These are phyloP conservation scores for Caerostris darwini DNA, from an alignment of 1,140 invertebrate genomes.

Conservation along the genomic window DNA sequence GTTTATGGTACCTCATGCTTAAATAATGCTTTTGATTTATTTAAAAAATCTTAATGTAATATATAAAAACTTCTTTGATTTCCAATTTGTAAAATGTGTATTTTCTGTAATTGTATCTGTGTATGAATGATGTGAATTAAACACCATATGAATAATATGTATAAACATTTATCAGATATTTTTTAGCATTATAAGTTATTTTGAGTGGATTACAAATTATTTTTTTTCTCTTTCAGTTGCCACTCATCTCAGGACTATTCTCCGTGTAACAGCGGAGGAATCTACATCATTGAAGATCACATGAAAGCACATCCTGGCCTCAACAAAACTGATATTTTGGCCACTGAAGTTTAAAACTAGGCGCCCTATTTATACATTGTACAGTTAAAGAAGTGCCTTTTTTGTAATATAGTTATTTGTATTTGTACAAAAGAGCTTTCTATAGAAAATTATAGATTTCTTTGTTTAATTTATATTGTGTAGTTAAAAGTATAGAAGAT, in stretches of 20 bases:
- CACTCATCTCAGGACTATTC: constrained; percentile 55
- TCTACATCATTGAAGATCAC: constrained; percentile 73
- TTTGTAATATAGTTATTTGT: constrained; percentile 74
- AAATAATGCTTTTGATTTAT: too few species aligned
- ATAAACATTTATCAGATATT: too few species aligned
- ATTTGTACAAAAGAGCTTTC: constrained; percentile 78
- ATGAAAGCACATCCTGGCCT: constrained; percentile 17
- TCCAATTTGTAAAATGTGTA: too few species aligned
- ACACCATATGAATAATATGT: too few species aligned
- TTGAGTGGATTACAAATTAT: not conserved
- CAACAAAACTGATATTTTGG: constrained; percentile 50
- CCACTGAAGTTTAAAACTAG: constrained; percentile 69
- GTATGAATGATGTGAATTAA: too few species aligned
- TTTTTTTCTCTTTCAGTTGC: constrained; percentile 55
- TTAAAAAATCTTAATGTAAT: too few species aligned
- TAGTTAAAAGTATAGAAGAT: constrained; percentile 52
- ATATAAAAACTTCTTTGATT: too few species aligned
- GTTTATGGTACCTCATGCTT: too few species aligned
- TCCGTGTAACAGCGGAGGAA: constrained; percentile 47
- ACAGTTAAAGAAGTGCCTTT: constrained; percentile 68
- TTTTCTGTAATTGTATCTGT: too few species aligned
- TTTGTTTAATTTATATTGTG: constrained; percentile 76
- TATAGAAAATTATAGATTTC: constrained; percentile 76
- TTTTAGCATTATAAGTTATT: too few species aligned
- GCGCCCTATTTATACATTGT: constrained; percentile 63